Evolutionary conservation across 1,140 invertebrate species (phyloP).

Genomic region (Dinoponera quadriceps): DNA sequence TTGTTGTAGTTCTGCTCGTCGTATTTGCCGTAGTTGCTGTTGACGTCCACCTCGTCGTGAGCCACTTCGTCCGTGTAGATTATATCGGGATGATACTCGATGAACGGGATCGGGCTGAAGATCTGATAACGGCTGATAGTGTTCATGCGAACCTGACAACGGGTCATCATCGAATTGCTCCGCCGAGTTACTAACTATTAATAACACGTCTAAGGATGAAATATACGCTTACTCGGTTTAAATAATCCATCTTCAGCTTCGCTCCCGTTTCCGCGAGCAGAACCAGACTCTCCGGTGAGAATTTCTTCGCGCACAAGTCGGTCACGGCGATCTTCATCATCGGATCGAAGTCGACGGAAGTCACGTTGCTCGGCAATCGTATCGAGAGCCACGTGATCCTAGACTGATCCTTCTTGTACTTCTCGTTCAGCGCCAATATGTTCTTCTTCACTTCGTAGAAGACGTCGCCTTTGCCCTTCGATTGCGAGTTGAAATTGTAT

Average conservation of each 20-base stretch:
- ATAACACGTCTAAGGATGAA: not conserved
- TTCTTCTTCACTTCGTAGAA: slow-evolving; percentile 89
- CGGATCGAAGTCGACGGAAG: slow-evolving; percentile 77
- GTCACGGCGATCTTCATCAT: slow-evolving; percentile 89
- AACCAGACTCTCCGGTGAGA: slow-evolving; percentile 89
- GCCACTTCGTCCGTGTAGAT: slow-evolving; percentile 86
- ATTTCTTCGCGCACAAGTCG: slow-evolving; percentile 90
- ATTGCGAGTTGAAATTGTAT: slow-evolving; percentile 87
- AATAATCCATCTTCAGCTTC: slow-evolving; percentile 91
- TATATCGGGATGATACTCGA: slow-evolving; percentile 90
- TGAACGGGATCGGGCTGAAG: slow-evolving; percentile 93
- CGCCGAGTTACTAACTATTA: slow-evolving; percentile 23
- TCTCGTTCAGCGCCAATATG: slow-evolving; percentile 88
- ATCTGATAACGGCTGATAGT: slow-evolving; percentile 93
- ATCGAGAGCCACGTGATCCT: slow-evolving; percentile 91
- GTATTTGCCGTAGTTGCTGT: slow-evolving; percentile 93
- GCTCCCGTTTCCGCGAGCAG: slow-evolving; percentile 89
- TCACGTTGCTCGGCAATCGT: slow-evolving; percentile 85
- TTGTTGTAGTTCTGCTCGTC: slow-evolving; percentile 90
- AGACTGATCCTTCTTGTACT: slow-evolving; percentile 89
- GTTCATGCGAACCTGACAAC: slow-evolving; percentile 92
- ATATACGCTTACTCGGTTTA: slow-evolving; percentile 90
- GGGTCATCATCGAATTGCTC: slow-evolving; percentile 27
- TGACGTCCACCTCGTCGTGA: slow-evolving; percentile 89
- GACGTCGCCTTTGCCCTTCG: slow-evolving; percentile 89